Conservation (phyloP, 2,888 invertebrate genomes). For the Amblyjoppa fuscipennis region DNA sequence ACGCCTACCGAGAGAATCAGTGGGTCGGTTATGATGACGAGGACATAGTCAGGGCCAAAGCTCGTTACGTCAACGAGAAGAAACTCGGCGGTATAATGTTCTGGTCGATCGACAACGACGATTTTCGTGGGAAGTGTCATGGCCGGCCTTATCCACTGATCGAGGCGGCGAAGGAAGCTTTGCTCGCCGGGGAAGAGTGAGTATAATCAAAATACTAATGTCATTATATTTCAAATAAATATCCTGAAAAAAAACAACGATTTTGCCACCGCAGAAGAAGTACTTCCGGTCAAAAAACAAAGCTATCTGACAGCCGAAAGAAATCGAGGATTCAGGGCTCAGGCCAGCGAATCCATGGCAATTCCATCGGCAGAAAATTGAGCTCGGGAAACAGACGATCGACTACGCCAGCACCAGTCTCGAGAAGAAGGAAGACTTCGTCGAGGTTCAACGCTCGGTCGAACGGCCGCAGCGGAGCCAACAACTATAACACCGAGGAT, state of each 20-base stretch:
- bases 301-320: slow-evolving; percentile 67
- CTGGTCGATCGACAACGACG: slow-evolving; percentile 97
- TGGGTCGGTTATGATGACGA: slow-evolving; percentile 98
- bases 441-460: slow-evolving; percentile 71
- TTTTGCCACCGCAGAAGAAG: slow-evolving; percentile 52
- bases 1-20: slow-evolving; percentile 94
- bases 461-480: slow-evolving; percentile 56
- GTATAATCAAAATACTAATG: slow-evolving; percentile 29
- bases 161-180: slow-evolving; percentile 95
- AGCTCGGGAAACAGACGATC: slow-evolving; percentile 70
- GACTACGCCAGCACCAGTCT: slow-evolving; percentile 68
- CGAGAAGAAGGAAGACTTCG: slow-evolving; percentile 70
- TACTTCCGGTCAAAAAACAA: slow-evolving; percentile 68
- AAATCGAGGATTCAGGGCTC: slow-evolving; percentile 67
- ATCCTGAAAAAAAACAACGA: background rate
- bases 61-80: slow-evolving; percentile 93
- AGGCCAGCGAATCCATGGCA: slow-evolving; percentile 66
- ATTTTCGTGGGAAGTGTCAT: slow-evolving; percentile 96
- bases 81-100: slow-evolving; percentile 96
- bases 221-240: background rate
- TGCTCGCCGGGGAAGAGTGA: slow-evolving; percentile 90
- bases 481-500: slow-evolving; percentile 69
- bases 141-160: slow-evolving; percentile 95
- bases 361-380: slow-evolving; percentile 71
- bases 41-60: slow-evolving; percentile 93